A percentile compares a stretch with the other conserved stretches of the same genome.
These are phyloP conservation scores for Mellilla xanthometata DNA, from an alignment of 2,888 invertebrate genomes.

Conservation along the genomic window DNA sequence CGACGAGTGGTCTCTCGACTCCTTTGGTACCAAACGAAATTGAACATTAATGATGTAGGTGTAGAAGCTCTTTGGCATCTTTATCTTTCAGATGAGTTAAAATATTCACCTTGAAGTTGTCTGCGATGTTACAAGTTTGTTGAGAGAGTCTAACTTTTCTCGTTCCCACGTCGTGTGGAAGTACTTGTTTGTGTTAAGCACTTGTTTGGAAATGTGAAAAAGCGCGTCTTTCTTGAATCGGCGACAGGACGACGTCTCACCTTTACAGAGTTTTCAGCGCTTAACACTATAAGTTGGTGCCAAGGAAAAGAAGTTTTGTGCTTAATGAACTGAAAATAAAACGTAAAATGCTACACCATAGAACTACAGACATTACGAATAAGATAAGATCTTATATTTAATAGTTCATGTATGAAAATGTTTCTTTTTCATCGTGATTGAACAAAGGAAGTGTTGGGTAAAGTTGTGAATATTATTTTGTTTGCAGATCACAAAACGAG, in stretches of 20 bases:
- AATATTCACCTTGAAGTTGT: constrained; percentile 42
- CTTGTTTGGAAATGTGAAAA: constrained; percentile 52
- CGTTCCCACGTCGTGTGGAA: constrained; percentile 51
- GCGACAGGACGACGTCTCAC: constrained; percentile 49
- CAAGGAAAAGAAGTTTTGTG: constrained; percentile 62
- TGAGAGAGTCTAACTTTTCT: constrained; percentile 57
- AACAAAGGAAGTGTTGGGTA: neutral
- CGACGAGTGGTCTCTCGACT: constrained; percentile 46
- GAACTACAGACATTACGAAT: constrained; percentile 9
- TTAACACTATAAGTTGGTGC: constrained; percentile 35
- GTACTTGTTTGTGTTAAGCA: constrained; percentile 47
- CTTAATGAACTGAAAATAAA: constrained; percentile 61
- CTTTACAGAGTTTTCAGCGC: constrained; percentile 35
- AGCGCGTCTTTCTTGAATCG: constrained; percentile 55
- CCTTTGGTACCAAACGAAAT: constrained; percentile 48
- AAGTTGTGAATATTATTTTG: neutral
- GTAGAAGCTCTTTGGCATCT: constrained; percentile 38
- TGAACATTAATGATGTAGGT: constrained; percentile 49
- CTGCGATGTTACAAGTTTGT: constrained; percentile 50
- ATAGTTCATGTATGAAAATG: constrained; percentile 2
- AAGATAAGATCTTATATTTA: neutral
- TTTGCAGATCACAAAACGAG: constrained; percentile 4
- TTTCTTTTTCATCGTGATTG: constrained; percentile 1
- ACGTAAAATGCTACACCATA: constrained; percentile 46
- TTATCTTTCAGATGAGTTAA: constrained; percentile 30